Conservation (phyloP, 2,113 vertebrate genomes). For the Bucco capensis region DNA sequence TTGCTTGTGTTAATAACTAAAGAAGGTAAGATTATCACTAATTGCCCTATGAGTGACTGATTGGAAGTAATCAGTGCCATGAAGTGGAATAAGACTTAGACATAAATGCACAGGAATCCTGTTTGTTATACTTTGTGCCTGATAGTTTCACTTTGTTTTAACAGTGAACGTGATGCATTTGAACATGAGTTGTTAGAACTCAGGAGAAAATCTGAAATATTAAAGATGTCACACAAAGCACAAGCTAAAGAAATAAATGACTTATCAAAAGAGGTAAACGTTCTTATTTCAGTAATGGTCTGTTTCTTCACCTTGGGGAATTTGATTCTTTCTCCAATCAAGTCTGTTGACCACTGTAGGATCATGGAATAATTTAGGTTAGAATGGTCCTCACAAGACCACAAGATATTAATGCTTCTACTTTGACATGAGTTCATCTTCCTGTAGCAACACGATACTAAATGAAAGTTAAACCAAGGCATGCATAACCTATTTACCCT, state of each 20-base stretch:
- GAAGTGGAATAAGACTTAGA: neutral
- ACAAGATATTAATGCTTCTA: neutral
- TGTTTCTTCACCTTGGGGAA: neutral
- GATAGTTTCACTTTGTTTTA: conserved; percentile 17
- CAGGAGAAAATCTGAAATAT: conserved; percentile 80
- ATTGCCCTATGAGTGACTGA: neutral
- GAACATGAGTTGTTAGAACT: conserved; percentile 84
- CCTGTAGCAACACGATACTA: neutral
- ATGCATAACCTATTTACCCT: neutral
- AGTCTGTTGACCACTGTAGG: neutral
- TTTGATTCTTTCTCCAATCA: neutral
- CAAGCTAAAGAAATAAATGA: conserved; percentile 84
- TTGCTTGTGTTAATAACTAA: neutral
- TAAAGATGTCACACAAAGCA: conserved; percentile 79
- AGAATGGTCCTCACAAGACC: neutral
- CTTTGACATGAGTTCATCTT: neutral
- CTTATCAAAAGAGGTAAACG: conserved; percentile 87
- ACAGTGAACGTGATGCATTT: conserved; percentile 87
- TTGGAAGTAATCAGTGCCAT: neutral
- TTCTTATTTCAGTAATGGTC: neutral
- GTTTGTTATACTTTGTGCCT: neutral
- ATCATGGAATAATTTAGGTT: neutral
- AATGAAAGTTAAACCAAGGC: neutral
- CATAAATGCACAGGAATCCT: neutral
- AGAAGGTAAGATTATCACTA: neutral